Conservation (phyloP, 2,888 invertebrate genomes). For the Hydroisotoma schaefferi region DNA sequence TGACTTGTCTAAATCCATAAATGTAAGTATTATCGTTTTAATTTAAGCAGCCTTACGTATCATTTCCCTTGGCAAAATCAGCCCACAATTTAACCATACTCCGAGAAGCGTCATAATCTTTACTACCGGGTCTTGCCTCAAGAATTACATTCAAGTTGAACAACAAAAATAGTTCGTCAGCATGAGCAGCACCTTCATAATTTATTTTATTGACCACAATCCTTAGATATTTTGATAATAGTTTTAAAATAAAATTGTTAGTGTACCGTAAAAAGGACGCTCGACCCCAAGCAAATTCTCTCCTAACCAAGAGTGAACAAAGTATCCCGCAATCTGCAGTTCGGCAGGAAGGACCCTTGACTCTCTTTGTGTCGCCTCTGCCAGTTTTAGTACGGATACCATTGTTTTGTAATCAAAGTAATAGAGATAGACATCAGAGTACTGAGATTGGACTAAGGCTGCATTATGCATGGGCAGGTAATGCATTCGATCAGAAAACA, state of each 20-base stretch:
- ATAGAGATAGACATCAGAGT: constrained; percentile 25
- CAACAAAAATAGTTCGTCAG: constrained; percentile 21
- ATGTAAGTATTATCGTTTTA: neutral
- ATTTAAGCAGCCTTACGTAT: neutral
- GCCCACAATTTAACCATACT: constrained; percentile 24
- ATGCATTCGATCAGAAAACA: constrained; percentile 25
- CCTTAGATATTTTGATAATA: too few species aligned
- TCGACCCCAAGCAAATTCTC: constrained; percentile 22
- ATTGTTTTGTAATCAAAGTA: constrained; percentile 26
- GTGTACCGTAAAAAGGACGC: constrained; percentile 21
- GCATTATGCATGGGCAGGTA: constrained; percentile 19
- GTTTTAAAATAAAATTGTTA: neutral
- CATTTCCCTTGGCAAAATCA: constrained; percentile 17
- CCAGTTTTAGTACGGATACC: constrained; percentile 18
- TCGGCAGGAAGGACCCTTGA: constrained; percentile 14
- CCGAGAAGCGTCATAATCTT: constrained; percentile 19
- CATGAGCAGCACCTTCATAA: constrained; percentile 17
- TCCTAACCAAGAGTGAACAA: constrained; percentile 21
- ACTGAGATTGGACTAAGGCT: constrained; percentile 16
- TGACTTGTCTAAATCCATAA: constrained; percentile 6
- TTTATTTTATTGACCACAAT: too few species aligned
- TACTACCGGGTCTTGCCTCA: constrained; percentile 8
- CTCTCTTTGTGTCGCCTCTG: constrained; percentile 10
- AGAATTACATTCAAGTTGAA: constrained; percentile 19
- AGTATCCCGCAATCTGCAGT: constrained; percentile 18